Base-by-base conservation (phyloP, 2,888 invertebrate genomes). In the Julus scandinavius region DNA sequence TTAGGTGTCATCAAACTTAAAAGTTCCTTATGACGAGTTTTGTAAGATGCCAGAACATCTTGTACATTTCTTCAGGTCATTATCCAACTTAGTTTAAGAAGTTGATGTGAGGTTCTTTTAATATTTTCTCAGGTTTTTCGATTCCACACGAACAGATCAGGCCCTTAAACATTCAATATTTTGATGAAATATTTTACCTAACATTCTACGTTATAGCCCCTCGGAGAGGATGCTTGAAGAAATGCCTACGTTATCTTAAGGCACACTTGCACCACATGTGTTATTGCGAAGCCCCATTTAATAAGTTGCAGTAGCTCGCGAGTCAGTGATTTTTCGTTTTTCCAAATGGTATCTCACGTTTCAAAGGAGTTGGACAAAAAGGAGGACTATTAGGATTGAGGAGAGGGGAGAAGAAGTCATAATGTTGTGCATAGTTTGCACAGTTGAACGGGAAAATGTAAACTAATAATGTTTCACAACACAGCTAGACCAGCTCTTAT, bases 271-370 rank as follows among this genome's bases (percentile, higher is more conserved):
- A 20, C 63, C 63, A 72, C 63, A 72, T 72, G 63, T 72, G 63
- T n/a, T 63, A 72, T 20, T 20, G 63, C 63, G 20, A 72, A 20
- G 63, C 63, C 63, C 63, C 63, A 20, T 72, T 72, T 72, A 20
- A 72, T 72, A 72, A 72, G 20, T 72, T 72, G n/a, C 63, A 20
- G 63, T 72, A 72, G 63, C 63, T 72, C 63, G 9, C 63, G 63
- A 72, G 20, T 72, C 63, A 72, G 20, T 72, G 63, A 72, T 20
- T 72, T 72, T 7, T 20, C 63, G 20, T 72, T 20, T 72, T 72
- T 17, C 63, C 63, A 72, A 72, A 72, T 20, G 63, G 20, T 20
- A 20, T 17, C 63, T 72, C 63, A 72, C 63, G 63, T 72, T 72
- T 72, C 63, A 20, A 72, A 72, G 20, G 63, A 72, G 63, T 29